A percentile compares a stretch with the other conserved stretches of the same genome.
Conservation (phyloP, 2,888 invertebrate genomes). For the Pollenia amentaria region DNA sequence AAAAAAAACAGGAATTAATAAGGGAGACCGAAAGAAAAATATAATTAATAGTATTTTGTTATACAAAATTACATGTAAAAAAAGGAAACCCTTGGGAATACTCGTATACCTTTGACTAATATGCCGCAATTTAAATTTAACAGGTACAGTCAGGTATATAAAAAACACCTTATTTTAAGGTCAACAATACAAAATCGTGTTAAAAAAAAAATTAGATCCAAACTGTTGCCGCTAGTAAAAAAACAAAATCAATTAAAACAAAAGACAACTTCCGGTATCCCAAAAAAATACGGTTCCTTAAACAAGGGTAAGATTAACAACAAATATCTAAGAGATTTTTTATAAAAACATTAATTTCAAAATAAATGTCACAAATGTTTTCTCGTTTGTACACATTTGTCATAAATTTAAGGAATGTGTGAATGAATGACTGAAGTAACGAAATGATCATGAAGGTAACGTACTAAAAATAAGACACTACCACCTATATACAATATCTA, state of each 20-base stretch:
- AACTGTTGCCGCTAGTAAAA: neutral
- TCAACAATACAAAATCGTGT: neutral
- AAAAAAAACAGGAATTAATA: too few relatives aligned
- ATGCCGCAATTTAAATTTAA: neutral
- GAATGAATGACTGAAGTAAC: conserved; percentile 13
- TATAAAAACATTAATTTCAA: conserved; percentile 1
- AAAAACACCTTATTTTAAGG: neutral
- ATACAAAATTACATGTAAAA: neutral
- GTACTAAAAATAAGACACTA: neutral
- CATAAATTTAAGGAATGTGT: conserved; percentile 41
- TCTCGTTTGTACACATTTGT: conserved; percentile 41
- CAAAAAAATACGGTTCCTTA: conserved; percentile 1
- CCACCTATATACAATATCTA: neutral
- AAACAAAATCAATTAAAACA: conserved; percentile 43
- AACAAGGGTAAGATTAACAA: conserved; percentile 30
- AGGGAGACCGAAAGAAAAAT: too few relatives aligned
- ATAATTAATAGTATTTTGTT: too few relatives aligned
- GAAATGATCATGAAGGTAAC: neutral
- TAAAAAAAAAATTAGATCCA: neutral
- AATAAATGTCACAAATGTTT: conserved; percentile 29
- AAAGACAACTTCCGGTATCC: conserved; percentile 64
- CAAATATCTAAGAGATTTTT: conserved; percentile 3
- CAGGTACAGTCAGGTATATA: conserved; percentile 25
- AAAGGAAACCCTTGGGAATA: conserved; percentile 1
- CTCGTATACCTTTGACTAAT: neutral